Conservation (phyloP, 2,113 vertebrate genomes). For the Platysteira castanea region DNA sequence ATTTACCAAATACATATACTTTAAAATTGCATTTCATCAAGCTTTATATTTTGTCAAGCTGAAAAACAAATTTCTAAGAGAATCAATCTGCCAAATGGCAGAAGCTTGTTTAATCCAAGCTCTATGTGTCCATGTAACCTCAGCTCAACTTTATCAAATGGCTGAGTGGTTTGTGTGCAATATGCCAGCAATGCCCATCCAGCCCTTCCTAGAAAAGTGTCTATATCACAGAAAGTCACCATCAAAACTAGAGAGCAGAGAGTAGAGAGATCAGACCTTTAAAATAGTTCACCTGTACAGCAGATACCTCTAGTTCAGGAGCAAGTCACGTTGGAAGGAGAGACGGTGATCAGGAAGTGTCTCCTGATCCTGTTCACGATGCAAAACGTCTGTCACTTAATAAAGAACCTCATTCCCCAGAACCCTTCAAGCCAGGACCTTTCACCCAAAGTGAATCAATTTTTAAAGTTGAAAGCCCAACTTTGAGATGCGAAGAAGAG, state of each 20-base stretch:
- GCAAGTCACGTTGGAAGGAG: not conserved
- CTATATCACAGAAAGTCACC: not conserved
- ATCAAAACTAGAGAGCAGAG: not conserved
- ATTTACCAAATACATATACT: conserved; percentile 44
- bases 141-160: not conserved
- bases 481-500: conserved; percentile 18
- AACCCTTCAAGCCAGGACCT: conserved; percentile 49
- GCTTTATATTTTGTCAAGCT: conserved; percentile 21
- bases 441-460: conserved; percentile 43
- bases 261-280: not conserved
- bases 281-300: not conserved
- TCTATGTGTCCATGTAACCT: not conserved
- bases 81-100: not conserved
- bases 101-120: not conserved
- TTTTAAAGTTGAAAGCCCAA: conserved; percentile 49
- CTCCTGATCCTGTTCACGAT: not conserved
- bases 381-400: conserved; percentile 14
- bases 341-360: not conserved
- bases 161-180: not conserved
- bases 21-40: conserved; percentile 36
- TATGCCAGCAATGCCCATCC: not conserved
- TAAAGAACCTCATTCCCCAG: conserved; percentile 26
- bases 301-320: not conserved
- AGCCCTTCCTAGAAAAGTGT: not conserved
- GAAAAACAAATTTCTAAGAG: not conserved